Conservation (phyloP, 2,888 invertebrate species). For the Andrena marginata region DNA sequence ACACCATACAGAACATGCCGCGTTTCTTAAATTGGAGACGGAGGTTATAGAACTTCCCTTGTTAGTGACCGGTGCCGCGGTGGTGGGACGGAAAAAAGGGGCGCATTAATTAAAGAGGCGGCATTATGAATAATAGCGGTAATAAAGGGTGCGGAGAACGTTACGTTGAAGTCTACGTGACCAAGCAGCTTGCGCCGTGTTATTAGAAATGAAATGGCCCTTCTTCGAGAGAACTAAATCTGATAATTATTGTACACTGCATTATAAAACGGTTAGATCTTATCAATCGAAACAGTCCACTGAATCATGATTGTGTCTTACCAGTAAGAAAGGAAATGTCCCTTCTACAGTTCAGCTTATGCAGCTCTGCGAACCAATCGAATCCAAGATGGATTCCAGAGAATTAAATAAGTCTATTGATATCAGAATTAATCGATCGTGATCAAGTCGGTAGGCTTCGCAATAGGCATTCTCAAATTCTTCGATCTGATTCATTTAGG, state of each 20-base stretch:
- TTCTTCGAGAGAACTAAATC: not conserved
- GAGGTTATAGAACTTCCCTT: constrained; percentile 46
- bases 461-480: too few relatives aligned
- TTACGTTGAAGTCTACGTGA: constrained; percentile 41
- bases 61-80: constrained; percentile 28
- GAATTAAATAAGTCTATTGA: too few relatives aligned
- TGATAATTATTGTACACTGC: not conserved
- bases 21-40: constrained; percentile 50
- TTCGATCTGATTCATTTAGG: too few relatives aligned
- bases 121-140: constrained; percentile 60
- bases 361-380: too few relatives aligned
- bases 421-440: too few relatives aligned
- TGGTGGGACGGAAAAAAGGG: constrained; percentile 19
- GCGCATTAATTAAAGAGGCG: constrained; percentile 57
- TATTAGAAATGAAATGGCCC: constrained; percentile 49
- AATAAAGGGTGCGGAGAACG: constrained; percentile 47
- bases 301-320: too few relatives aligned
- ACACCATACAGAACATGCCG: constrained; percentile 33
- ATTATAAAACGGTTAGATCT: not conserved
- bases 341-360: too few relatives aligned
- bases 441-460: too few relatives aligned
- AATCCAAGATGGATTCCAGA: too few relatives aligned
- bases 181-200: constrained; percentile 21
- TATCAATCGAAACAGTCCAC: not conserved
- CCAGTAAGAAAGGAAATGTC: too few relatives aligned